Evolutionary conservation across 1,140 invertebrate genomes (phyloP).

Genomic region (Drosophila aff.): DNA sequence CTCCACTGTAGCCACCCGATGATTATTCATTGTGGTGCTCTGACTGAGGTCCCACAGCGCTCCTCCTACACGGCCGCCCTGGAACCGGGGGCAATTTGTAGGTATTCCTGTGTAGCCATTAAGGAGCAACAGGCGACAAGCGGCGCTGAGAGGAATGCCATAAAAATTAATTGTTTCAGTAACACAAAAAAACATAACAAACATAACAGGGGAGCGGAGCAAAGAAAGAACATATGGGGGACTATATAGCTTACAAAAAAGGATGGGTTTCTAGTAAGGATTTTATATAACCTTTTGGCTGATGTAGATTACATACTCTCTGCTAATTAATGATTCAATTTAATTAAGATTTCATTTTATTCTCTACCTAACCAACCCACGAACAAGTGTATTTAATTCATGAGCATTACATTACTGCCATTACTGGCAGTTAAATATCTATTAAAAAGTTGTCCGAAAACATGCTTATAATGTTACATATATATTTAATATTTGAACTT

Average conservation of each 20-base stretch:
- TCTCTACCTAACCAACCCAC: no score
- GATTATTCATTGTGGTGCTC: slow-evolving; percentile 60
- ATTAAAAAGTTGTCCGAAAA: no score
- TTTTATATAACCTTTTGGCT: background rate
- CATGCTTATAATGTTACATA: background rate
- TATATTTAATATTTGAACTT: background rate
- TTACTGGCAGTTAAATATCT: no score
- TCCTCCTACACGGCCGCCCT: background rate
- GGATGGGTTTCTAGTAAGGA: background rate
- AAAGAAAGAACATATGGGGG: background rate
- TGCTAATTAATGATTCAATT: background rate
- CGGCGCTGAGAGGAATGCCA: slow-evolving; percentile 21
- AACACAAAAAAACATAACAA: background rate
- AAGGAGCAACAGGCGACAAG: slow-evolving; percentile 35
- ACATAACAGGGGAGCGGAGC: background rate
- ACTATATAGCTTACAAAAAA: background rate
- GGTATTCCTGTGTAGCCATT: slow-evolving; percentile 17
- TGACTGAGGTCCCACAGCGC: background rate
- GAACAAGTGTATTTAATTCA: background rate
- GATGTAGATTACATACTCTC: background rate
- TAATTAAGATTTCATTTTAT: background rate
- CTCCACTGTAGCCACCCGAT: slow-evolving; percentile 42
- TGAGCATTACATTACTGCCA: no score
- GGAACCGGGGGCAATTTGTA: slow-evolving; percentile 33
- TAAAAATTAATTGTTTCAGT: slow-evolving; percentile 34